Conservation (phyloP, 2,888 invertebrate genomes). For the Eueremaeus valkanovi region DNA sequence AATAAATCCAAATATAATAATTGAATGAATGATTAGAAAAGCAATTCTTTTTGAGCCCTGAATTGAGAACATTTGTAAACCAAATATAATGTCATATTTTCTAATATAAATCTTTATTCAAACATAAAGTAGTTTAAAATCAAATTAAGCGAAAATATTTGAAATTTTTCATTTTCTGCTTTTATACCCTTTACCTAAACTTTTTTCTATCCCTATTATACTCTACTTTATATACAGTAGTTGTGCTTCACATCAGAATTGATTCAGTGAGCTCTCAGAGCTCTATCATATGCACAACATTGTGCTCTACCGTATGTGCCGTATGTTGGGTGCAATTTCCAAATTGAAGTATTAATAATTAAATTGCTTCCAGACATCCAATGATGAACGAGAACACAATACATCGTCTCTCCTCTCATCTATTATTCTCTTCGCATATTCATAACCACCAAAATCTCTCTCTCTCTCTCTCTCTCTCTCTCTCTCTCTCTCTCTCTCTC, state of each 20-base stretch:
- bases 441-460: not conserved
- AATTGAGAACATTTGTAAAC: too few species aligned
- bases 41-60: too few species aligned
- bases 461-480: too few species aligned
- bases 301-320: too few species aligned
- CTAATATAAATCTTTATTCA: not conserved
- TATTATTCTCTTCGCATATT: slow-evolving; percentile 12
- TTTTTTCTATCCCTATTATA: too few species aligned
- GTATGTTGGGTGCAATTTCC: not conserved
- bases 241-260: not conserved
- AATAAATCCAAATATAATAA: too few species aligned
- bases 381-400: not conserved
- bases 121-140: not conserved
- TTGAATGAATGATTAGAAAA: too few species aligned
- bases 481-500: too few species aligned
- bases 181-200: not conserved
- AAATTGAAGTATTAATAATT: slow-evolving; percentile 29
- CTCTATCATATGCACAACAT: too few species aligned
- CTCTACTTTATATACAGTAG: not conserved
- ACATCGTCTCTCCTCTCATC: not conserved
- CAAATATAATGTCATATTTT: not conserved
- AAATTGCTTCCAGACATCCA: not conserved
- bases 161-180: not conserved
- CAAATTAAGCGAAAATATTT: not conserved
- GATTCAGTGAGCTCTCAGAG: not conserved